These are phyloP conservation scores for Cliona cf. orientalis DNA, from an alignment of 37 sponge, comb jelly and placozoan species.

Conservation along the genomic window DNA sequence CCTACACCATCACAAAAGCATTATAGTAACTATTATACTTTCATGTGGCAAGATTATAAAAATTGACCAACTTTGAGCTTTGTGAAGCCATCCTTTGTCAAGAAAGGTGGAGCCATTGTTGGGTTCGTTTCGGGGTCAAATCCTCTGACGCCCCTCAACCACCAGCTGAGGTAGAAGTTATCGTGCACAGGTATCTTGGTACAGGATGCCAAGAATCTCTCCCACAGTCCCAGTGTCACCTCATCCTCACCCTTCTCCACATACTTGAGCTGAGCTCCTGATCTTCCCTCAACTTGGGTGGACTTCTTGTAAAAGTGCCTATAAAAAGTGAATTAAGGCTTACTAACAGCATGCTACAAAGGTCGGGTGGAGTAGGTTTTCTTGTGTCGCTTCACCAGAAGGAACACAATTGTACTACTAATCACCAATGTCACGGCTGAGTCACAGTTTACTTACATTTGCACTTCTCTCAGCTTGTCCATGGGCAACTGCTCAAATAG, in stretches of 20 bases:
- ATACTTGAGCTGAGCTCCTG: slow-evolving; percentile 48
- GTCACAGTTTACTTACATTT: slow-evolving; percentile 10
- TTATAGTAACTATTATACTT: neutral
- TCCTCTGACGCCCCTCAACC: slow-evolving; percentile 16
- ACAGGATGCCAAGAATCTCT: slow-evolving; percentile 23
- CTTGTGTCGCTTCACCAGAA: too few species aligned
- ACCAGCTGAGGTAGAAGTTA: slow-evolving; percentile 72
- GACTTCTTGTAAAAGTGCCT: neutral
- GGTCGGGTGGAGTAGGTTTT: too few species aligned
- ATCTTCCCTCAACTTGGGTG: slow-evolving; percentile 10
- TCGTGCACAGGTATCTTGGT: slow-evolving; percentile 29
- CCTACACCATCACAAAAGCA: neutral
- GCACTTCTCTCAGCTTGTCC: slow-evolving; percentile 22
- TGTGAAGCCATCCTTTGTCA: slow-evolving; percentile 29
- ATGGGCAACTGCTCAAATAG: slow-evolving; percentile 34
- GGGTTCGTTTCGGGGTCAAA: slow-evolving; percentile 37
- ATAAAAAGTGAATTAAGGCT: too few species aligned
- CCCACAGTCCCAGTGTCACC: slow-evolving; percentile 6
- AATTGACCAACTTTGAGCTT: slow-evolving; percentile 42
- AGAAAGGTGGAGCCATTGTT: slow-evolving; percentile 32
- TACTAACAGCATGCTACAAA: too few species aligned
- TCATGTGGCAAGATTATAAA: too few species aligned
- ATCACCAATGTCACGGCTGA: too few species aligned
- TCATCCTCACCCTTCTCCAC: slow-evolving; percentile 17
- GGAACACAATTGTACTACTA: too few species aligned